phyloP scores from a whole-genome alignment of 2,113 vertebrate genomes.

The Periophthalmodon schlosseri region DNA sequence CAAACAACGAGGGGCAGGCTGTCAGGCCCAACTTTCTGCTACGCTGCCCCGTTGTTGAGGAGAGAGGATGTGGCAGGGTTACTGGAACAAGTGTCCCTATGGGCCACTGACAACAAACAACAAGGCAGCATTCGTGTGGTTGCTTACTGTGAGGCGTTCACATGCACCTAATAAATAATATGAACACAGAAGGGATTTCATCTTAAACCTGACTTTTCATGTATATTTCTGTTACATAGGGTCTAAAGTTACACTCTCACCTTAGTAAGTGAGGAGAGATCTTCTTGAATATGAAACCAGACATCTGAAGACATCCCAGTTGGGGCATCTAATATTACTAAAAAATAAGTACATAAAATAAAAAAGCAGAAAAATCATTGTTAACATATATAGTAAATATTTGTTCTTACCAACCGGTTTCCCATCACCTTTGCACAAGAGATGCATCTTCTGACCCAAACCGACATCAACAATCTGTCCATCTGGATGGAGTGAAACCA shows the following conservation, averaged over 20 bases:
- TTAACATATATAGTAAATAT: background rate
- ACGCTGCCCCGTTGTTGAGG: constrained; percentile 37
- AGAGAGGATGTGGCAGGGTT: constrained; percentile 53
- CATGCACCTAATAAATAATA: background rate
- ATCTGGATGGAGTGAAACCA: constrained; percentile 48
- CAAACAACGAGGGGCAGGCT: constrained; percentile 64
- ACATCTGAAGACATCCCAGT: constrained; percentile 81
- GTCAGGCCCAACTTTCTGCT: constrained; percentile 57
- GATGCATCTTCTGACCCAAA: constrained; percentile 79
- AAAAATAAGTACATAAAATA: background rate
- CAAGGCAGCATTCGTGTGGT: constrained; percentile 1
- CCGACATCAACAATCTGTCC: constrained; percentile 78
- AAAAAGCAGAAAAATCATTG: background rate
- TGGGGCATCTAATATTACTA: constrained; percentile 80
- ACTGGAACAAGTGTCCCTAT: constrained; percentile 32
- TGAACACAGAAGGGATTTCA: background rate
- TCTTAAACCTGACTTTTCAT: background rate
- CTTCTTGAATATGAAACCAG: constrained; percentile 80
- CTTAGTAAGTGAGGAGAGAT: constrained; percentile 73
- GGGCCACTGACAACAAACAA: constrained; percentile 37
- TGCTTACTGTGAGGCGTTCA: constrained; percentile 9
- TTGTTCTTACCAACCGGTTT: constrained; percentile 75
- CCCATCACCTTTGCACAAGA: constrained; percentile 80
- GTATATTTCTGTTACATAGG: background rate
- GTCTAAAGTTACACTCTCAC: constrained; percentile 43